Conservation (phyloP, 1,140 invertebrate species). For the Kradibia gibbosae region DNA sequence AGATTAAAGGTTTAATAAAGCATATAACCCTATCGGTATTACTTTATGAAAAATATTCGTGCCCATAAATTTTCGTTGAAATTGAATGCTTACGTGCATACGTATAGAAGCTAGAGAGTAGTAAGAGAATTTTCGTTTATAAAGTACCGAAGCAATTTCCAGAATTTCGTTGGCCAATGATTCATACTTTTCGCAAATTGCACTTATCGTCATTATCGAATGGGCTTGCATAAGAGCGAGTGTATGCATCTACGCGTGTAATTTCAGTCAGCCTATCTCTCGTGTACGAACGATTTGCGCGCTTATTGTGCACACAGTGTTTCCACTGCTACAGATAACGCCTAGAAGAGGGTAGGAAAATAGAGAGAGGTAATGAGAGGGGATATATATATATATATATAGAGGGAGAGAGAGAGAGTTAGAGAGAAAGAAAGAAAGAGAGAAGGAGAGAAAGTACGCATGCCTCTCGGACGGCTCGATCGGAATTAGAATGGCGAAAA, state of each 20-base stretch:
- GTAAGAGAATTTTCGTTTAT: background rate
- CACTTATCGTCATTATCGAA: background rate
- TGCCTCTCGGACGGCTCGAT: conserved; percentile 50
- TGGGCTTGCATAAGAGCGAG: background rate
- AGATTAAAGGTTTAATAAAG: too few relatives aligned
- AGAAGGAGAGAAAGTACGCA: conserved; percentile 20
- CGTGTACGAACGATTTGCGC: conserved; percentile 21
- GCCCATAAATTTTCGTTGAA: too few relatives aligned
- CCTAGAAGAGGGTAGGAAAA: background rate
- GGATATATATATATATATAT: conserved; percentile 7
- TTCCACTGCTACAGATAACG: conserved; percentile 1
- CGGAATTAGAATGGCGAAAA: conserved; percentile 59
- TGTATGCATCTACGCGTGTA: background rate
- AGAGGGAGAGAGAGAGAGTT: background rate
- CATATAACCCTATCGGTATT: too few relatives aligned
- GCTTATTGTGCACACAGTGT: conserved; percentile 14
- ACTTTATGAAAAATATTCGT: too few relatives aligned
- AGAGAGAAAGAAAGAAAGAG: background rate
- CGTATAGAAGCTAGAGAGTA: too few relatives aligned
- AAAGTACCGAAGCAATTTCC: background rate
- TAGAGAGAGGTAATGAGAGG: background rate
- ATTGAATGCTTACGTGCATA: too few relatives aligned
- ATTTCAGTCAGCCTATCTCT: conserved; percentile 16
- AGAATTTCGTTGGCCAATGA: background rate
- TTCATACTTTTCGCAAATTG: background rate